phyloP scores from a whole-genome alignment of 2,797 vertebrate genomes.

The Tauraco hartlaubi region DNA sequence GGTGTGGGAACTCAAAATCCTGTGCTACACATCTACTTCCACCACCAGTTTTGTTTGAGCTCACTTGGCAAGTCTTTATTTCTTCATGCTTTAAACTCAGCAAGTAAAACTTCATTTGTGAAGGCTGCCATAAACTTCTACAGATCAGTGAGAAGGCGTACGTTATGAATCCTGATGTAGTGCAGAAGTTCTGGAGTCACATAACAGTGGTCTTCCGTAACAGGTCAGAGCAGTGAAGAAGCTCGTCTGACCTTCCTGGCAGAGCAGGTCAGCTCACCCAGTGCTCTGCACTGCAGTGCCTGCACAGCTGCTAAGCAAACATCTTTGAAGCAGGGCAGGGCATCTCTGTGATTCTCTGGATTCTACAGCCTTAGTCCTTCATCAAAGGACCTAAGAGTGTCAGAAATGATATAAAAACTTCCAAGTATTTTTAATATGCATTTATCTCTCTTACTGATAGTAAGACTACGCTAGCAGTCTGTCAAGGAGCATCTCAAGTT shows the following conservation, averaged over 20 bases:
- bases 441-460: not conserved
- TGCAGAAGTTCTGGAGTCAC: accelerated
- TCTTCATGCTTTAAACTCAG: not conserved
- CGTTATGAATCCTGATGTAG: no score
- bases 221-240: not conserved
- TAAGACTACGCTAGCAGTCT: not conserved
- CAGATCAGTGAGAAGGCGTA: not conserved
- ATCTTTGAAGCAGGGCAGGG: not conserved
- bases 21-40: not conserved
- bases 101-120: not conserved
- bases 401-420: not conserved
- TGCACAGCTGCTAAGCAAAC: not conserved
- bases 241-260: not conserved
- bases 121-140: not conserved
- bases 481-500: not conserved
- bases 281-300: not conserved
- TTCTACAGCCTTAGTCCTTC: not conserved
- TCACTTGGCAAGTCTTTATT: not conserved
- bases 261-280: not conserved
- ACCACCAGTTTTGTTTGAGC: not conserved
- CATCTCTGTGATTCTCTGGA: not conserved
- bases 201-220: not conserved
- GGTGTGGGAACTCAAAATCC: not conserved
- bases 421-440: not conserved
- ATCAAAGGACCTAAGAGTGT: not conserved